Base-by-base conservation (phyloP, 2,113 vertebrate species). In the Equus przewalskii region DNA sequence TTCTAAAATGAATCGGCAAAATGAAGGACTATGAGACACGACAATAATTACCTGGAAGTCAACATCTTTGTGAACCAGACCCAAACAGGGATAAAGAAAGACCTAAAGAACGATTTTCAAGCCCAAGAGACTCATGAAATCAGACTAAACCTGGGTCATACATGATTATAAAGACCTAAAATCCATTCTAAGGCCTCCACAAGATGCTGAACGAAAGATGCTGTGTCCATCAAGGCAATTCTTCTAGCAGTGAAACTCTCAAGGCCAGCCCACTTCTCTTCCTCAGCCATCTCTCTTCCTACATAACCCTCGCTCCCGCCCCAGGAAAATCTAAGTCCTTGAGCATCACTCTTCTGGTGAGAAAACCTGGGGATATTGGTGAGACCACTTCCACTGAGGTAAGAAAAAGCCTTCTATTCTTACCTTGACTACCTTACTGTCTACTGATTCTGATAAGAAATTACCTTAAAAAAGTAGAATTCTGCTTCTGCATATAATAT, bases 1-100 rank as follows among this genome's bases (percentile, higher is more conserved):
- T 97, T 91, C 58, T 92, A 80, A 96, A 85, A 86, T 51, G 18
- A 75, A 80, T 90, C 7, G 10, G 21, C 22, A n/a, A 96, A 95
- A 44, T 16, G 41, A 73, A 92, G n/a, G 36, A 73, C 36, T 26
- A 41, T 41, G 5, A 44, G 4, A 94, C 33, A 91, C 11, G 58
- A 72, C 26, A 90, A 13, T 9, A 41, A 83, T 81, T 90, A 85
- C 28, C 78, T 81, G 19, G 5, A 94, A 89, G 70, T 90, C 85
- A 95, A 49, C 46, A 84, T 44, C 26, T 6, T 46, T 86, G 18
- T n/a, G 22, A 92, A 72, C 13, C 41, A 73, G 75, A 41, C 15
- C 46, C 16, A 65, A 10, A 56, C 10, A 54, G 3, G 51, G 36
- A 51, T 76, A 91, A 97, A 30, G 3, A 78, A 92, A 92, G 44